Conservation (phyloP, 1,140 invertebrate species). For the Agraylea sexmaculata region DNA sequence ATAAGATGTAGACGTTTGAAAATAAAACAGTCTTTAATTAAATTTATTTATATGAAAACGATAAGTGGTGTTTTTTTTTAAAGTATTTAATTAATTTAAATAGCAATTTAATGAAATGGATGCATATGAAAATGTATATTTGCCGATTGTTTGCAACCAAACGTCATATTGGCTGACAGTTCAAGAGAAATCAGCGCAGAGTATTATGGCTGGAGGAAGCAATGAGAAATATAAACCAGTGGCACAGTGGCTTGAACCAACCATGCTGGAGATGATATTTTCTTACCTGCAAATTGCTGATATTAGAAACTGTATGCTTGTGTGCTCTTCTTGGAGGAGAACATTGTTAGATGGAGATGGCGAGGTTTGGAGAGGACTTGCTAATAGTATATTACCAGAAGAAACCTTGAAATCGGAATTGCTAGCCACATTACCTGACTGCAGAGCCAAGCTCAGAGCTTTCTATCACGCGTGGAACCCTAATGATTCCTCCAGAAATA, state of each 20-base stretch:
- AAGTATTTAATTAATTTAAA: too few relatives aligned
- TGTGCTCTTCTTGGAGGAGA: conserved; percentile 88
- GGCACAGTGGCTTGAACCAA: conserved; percentile 30
- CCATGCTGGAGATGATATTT: conserved; percentile 87
- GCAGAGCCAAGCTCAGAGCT: conserved; percentile 89
- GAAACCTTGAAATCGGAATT: conserved; percentile 89
- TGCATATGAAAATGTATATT: too few relatives aligned
- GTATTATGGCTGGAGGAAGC: too few relatives aligned
- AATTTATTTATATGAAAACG: too few relatives aligned
- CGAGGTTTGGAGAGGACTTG: conserved; percentile 90
- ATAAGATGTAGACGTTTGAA: too few relatives aligned
- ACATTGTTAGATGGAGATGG: conserved; percentile 89
- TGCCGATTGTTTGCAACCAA: too few relatives aligned
- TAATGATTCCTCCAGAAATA: conserved; percentile 91
- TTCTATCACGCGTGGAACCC: conserved; percentile 96
- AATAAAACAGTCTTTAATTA: too few relatives aligned
- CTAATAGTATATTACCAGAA: conserved; percentile 74
- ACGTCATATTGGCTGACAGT: too few relatives aligned
- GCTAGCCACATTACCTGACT: conserved; percentile 76
- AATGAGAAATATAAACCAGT: too few relatives aligned
- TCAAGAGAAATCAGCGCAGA: too few relatives aligned
- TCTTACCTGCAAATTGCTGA: conserved; percentile 82
- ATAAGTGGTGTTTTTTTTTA: too few relatives aligned
- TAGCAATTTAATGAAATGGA: too few relatives aligned
- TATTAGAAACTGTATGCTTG: conserved; percentile 76